Evolutionary conservation across 2,888 invertebrate species (phyloP), one percentile per base, ranked within the genome.

Genomic region (Diaprepes abbreviatus): DNA sequence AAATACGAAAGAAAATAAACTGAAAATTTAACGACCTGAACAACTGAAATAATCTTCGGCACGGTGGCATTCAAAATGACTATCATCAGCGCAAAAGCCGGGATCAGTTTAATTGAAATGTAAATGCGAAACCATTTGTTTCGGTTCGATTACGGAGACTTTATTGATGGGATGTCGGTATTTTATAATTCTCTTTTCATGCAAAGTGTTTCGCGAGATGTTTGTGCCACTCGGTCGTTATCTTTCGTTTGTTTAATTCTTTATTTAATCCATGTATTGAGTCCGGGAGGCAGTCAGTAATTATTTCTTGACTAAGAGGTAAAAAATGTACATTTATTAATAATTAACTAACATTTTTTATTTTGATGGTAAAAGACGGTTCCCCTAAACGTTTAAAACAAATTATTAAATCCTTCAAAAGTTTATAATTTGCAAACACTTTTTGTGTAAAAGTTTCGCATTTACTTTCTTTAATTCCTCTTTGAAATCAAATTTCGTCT

Each of bases 61-160:
- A 16, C n/a, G 43, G 57, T 48, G 65, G 57, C 48, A 57, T 57
- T 66, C 36, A 58, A 54, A 57, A 58, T 43, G 24, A 55, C 36
- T 48, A 62, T 38, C 63, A 57, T 59, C 64, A 54, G 54, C 60
- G 58, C 16, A 48, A 54, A 48, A 70, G 62, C 66, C 70, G 66
- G 66, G 64, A 71, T 67, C 67, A 48, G 57, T 58, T 54, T 71
- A 71, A 71, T 71, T 71, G 68, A 71, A 71, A 71, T 71, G 71
- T 74, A 78, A 78, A 78, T 77, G 71, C 73, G 63, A 64, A 52
- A 70, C 73, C 78, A 75, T 78, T 78, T 76, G 77, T 77, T 77
- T 76, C 64, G 63, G 76, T 76, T 78, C 77, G 77, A 78, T 78
- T 78, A 76, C 70, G 62, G 75, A 55, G 74, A 57, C 63, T 71